phyloP scores from a whole-genome alignment of 2,113 vertebrate species.

The Cyphomyrus discorhynchus region DNA sequence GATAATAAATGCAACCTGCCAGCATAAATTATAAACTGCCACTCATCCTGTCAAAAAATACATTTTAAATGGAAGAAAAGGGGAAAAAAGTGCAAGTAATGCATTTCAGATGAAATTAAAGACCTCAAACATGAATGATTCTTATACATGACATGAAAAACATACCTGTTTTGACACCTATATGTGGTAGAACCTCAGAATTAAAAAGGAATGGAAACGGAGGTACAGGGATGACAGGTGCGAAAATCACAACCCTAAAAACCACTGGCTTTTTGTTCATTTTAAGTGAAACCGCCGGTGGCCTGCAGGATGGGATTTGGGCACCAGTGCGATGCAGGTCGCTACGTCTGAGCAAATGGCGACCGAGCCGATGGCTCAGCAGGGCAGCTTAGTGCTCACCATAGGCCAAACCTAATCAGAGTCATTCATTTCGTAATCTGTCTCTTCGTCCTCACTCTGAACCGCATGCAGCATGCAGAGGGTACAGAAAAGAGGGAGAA shows the following conservation, averaged over 20 bases:
- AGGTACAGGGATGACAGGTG: neutral
- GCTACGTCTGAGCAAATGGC: neutral
- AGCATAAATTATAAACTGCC: neutral
- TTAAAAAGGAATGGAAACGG: neutral
- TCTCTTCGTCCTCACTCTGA: conserved; percentile 78
- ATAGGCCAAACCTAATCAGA: conserved; percentile 75
- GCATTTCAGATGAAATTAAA: neutral
- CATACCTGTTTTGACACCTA: neutral
- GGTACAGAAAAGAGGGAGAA: conserved; percentile 50
- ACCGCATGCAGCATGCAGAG: conserved; percentile 61
- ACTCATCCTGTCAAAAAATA: neutral
- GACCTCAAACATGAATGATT: neutral
- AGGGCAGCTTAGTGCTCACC: conserved; percentile 68
- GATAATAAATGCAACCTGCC: neutral
- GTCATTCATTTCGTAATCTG: conserved; percentile 78
- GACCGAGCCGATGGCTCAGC: conserved; percentile 34
- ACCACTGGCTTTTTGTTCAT: neutral
- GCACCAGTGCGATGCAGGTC: too few relatives aligned
- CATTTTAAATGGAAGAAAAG: neutral
- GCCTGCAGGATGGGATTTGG: neutral
- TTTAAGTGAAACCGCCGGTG: neutral
- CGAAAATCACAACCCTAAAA: neutral
- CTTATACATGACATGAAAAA: neutral
- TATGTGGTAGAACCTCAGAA: neutral
- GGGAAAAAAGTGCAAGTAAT: neutral